A percentile compares a stretch with the other conserved stretches of the same genome.
These are phyloP conservation scores for Embiotoca jacksoni DNA, from an alignment of 2,113 vertebrate genomes.

Conservation along the genomic window DNA sequence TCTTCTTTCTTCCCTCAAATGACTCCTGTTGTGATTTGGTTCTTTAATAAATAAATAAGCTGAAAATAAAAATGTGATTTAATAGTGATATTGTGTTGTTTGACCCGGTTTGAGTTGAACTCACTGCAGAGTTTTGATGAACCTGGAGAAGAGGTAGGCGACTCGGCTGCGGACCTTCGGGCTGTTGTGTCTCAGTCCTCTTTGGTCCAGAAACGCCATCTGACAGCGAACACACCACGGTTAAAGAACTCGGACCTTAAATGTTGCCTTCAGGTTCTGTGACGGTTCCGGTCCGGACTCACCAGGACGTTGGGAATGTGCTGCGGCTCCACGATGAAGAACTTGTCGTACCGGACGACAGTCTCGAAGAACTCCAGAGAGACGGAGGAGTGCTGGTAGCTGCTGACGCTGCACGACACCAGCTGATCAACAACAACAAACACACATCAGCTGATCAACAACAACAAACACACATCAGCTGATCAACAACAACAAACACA, in stretches of 20 bases:
- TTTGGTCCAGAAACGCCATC: constrained; percentile 98
- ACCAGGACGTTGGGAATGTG: constrained; percentile 96
- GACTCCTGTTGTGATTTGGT: too few relatives aligned
- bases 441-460: too few relatives aligned
- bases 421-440: constrained; percentile 80
- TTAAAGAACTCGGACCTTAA: too few relatives aligned
- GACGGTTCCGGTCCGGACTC: constrained; percentile 52
- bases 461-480: too few relatives aligned
- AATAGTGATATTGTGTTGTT: too few relatives aligned
- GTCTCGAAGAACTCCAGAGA: constrained; percentile 98
- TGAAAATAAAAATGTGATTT: too few relatives aligned
- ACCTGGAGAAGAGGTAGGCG: constrained; percentile 96
- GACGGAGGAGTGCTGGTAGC: constrained; percentile 95
- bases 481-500: too few relatives aligned
- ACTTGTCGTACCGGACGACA: constrained; percentile 96
- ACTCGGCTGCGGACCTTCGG: constrained; percentile 96
- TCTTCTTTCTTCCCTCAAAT: too few relatives aligned
- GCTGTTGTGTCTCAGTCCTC: constrained; percentile 94
- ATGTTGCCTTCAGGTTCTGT: too few relatives aligned
- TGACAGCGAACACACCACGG: constrained; percentile 62
- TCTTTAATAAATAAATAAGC: too few relatives aligned
- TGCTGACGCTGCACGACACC: constrained; percentile 93
- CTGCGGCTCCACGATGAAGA: constrained; percentile 95
- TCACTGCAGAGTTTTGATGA: constrained; percentile 98
- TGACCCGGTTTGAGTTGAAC: constrained; percentile 65